A percentile compares a stretch with the other conserved stretches of the same genome.
Conservation (phyloP, 53 echinoderm and acorn worm species). For the Stichopus horrens region DNA sequence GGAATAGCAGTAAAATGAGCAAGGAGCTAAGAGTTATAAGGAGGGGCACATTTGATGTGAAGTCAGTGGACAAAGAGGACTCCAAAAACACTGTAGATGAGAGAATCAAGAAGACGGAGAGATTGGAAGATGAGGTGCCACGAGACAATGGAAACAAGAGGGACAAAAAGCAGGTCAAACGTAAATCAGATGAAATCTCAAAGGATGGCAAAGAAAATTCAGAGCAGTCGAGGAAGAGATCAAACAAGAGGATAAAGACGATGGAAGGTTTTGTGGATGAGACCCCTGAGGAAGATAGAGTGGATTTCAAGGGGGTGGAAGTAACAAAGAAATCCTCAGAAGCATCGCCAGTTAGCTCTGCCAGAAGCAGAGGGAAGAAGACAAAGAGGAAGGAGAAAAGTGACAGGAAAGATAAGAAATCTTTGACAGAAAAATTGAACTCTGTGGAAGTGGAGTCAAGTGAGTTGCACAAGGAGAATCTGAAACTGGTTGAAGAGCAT, state of each 20-base stretch:
- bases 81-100: not conserved
- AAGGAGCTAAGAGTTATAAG: not conserved
- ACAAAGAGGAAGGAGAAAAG: not conserved
- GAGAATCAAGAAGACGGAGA: not conserved
- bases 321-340: not conserved
- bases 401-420: not conserved
- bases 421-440: not conserved
- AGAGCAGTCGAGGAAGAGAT: not conserved
- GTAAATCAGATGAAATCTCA: slow-evolving; percentile 11
- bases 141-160: not conserved
- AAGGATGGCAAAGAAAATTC: not conserved
- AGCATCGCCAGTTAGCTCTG: not conserved
- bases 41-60: slow-evolving; percentile 30
- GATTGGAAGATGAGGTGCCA: not conserved
- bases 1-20: not conserved
- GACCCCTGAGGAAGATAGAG: not conserved
- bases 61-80: not conserved
- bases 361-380: not conserved
- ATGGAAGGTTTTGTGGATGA: not conserved
- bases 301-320: not conserved
- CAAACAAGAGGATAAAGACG: not conserved
- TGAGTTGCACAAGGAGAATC: no score
- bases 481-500: not conserved
- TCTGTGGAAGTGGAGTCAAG: not conserved
- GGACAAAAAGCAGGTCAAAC: not conserved